Percentiles rank a stretch among this genome's conserved stretches.
Evolutionary conservation across 2,113 vertebrate genomes (phyloP).

Genomic region (Eulacestoma nigropectus): DNA sequence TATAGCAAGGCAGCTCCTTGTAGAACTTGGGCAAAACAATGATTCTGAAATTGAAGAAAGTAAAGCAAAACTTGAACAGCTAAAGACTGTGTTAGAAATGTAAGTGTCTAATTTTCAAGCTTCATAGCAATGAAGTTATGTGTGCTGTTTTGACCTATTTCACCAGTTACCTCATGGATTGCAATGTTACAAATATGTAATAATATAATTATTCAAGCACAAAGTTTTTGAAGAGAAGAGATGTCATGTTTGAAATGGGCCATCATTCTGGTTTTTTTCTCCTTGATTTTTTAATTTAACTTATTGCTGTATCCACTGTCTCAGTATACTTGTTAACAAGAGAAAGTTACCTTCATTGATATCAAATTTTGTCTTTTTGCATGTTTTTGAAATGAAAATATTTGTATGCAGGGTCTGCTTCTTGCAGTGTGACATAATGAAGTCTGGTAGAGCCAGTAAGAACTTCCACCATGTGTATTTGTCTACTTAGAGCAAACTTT

Average conservation of each 20-base stretch:
- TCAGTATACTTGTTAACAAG: not conserved
- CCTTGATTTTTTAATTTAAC: not conserved
- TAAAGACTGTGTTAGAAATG: conserved; percentile 90
- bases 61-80: conserved; percentile 89
- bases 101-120: conserved; percentile 62
- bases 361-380: not conserved
- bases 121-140: not conserved
- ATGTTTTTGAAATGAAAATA: not conserved
- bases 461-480: not conserved
- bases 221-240: not conserved
- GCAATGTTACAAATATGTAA: not conserved
- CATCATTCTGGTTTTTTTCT: not conserved
- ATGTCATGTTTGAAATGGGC: not conserved
- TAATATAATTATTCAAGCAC: not conserved
- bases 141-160: not conserved
- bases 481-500: not conserved
- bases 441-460: not conserved
- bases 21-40: conserved; percentile 85
- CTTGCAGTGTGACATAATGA: not conserved
- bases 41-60: conserved; percentile 92
- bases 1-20: conserved; percentile 84
- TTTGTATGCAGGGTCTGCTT: not conserved
- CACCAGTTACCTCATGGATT: not conserved
- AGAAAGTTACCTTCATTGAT: not conserved
- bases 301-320: not conserved